Evolutionary conservation across 2,113 vertebrate species (phyloP).

Genomic region (Myotis brandtii): DNA sequence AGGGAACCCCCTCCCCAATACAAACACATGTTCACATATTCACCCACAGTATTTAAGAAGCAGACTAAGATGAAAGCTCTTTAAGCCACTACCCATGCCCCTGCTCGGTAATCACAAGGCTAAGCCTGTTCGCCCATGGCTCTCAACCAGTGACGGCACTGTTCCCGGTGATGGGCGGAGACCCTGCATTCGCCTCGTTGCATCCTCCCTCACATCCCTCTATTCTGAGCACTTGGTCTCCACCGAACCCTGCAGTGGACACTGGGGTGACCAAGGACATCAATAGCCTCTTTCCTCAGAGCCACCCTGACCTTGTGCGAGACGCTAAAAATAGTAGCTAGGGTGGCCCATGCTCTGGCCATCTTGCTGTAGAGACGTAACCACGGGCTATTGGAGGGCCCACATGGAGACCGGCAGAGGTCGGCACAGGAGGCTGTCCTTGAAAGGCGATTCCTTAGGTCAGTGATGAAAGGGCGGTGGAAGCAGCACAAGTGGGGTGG

Average conservation of each 20-base stretch:
- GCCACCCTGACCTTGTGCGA: accelerated
- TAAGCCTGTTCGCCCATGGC: neutral
- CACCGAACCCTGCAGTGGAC: neutral
- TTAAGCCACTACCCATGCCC: neutral
- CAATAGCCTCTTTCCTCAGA: neutral
- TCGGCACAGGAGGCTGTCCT: neutral
- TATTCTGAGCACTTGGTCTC: neutral
- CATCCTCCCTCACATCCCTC: neutral
- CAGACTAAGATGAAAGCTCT: neutral
- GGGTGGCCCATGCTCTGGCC: no score
- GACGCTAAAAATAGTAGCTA: neutral
- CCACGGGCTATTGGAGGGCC: accelerated
- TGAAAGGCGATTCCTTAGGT: neutral
- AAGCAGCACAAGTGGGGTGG: accelerated
- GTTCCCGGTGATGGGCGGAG: neutral
- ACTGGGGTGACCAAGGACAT: neutral
- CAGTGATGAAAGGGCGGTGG: neutral
- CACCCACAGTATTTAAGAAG: neutral
- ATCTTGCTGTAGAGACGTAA: accelerated
- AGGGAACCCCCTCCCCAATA: neutral
- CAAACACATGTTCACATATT: neutral
- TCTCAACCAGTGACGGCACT: neutral
- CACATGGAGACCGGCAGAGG: neutral
- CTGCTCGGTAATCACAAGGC: neutral
- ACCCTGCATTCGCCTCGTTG: neutral